Evolutionary conservation across 2,888 invertebrate genomes (phyloP), one percentile per base, ranked within the genome.

Genomic region (Amitus sp.): DNA sequence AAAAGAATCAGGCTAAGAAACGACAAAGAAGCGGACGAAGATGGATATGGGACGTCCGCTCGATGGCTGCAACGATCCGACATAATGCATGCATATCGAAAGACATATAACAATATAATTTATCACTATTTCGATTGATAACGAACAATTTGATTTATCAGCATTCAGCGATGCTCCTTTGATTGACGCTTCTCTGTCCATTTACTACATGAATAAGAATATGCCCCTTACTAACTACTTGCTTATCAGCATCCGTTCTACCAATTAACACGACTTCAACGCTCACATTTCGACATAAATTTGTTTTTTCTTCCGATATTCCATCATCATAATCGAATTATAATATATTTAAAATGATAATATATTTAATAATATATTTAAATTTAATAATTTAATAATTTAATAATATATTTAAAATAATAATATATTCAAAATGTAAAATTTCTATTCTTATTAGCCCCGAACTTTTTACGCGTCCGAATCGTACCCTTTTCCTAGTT

Each of bases 61-160:
- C 12, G 33, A 33, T 3, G 33, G 33, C 33, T n/a, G 4, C 12
- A 3, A 33, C 5, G 33, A 33, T 58, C 39, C 48, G 51, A 56
- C 50, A 40, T 20, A 46, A 28, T 45, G 34, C 50, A 18, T 52
- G 27, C 45, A 33, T 27, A 40, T 30, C 23, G 47, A 54, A 34
- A 62, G 47, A 55, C 66, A 53, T 52, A 66, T 68, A 66, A 71
- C 73, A 74, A 74, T 72, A 76, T 77, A 78, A 78, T 78, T 78
- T 78, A 78, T 78, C 78, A 78, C 73, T 74, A 76, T 76, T 78
- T 77, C 77, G 78, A 77, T 78, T 78, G 78, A 78, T 70, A 63
- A 73, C 69, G 74, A 78, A 78, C 77, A 78, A 78, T 78, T 70
- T 74, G 68, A 72, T 78, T 78, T 77, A 78, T 78, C 78, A 78